Conservation (phyloP, 2,888 invertebrate genomes). For the Protonemura montana region DNA sequence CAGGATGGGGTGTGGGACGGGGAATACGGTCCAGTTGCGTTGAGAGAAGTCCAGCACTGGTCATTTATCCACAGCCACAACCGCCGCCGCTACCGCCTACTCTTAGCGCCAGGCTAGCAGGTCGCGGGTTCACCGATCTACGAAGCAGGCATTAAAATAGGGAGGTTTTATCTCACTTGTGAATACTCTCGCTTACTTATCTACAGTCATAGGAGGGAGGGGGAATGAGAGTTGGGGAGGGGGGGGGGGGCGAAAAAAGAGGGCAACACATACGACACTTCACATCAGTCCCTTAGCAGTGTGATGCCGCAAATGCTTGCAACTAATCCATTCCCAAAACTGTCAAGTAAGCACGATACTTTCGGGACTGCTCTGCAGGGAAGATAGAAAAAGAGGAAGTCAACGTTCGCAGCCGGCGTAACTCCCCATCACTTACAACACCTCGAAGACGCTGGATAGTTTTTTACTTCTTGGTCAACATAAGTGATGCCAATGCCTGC, state of each 20-base stretch:
- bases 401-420: neutral
- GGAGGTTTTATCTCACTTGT: conserved; percentile 48
- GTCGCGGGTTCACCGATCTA: conserved; percentile 42
- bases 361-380: neutral
- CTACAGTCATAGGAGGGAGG: neutral
- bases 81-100: conserved; percentile 18
- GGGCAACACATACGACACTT: neutral
- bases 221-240: too few species aligned
- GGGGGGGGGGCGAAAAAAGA: neutral
- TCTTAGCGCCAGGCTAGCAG: neutral
- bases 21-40: neutral
- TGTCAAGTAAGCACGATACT: conserved; percentile 47
- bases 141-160: conserved; percentile 48
- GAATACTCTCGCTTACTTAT: conserved; percentile 25
- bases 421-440: conserved; percentile 40
- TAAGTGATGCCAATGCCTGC: conserved; percentile 37
- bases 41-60: conserved; percentile 31
- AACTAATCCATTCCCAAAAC: conserved; percentile 50
- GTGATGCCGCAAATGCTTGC: conserved; percentile 26
- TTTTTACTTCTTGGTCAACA: conserved; percentile 48
- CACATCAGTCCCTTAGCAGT: neutral
- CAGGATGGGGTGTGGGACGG: neutral
- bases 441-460: conserved; percentile 36
- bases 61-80: conserved; percentile 48
- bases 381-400: neutral